Conservation (phyloP, 2,113 vertebrate species). For the Felis chaus region DNA sequence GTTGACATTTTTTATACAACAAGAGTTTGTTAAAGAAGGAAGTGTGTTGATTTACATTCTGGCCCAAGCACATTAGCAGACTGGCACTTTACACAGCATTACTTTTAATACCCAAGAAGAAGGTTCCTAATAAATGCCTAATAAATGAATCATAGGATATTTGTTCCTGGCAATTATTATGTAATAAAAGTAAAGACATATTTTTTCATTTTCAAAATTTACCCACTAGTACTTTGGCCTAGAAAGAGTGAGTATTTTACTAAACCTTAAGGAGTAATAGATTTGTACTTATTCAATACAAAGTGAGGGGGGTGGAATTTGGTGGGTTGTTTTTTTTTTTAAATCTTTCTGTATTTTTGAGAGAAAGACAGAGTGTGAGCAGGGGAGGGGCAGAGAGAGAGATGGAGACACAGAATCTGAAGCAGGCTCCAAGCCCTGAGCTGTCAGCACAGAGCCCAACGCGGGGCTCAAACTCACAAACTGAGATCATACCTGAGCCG, state of each 20-base stretch:
- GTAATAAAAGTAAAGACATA: slow-evolving; percentile 17
- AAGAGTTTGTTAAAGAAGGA: slow-evolving; percentile 14
- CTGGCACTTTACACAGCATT: not conserved
- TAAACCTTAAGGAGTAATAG: not conserved
- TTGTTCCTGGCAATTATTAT: slow-evolving; percentile 20
- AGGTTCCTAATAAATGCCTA: not conserved
- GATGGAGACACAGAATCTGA: no score
- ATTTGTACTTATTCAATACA: not conserved
- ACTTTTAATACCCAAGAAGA: slow-evolving; percentile 6
- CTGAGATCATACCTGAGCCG: no score
- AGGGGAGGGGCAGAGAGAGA: no score
- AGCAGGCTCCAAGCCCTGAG: no score
- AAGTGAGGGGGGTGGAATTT: not conserved
- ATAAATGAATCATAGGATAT: slow-evolving; percentile 33
- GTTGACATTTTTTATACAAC: not conserved
- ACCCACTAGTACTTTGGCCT: not conserved
- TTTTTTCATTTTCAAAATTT: slow-evolving; percentile 31
- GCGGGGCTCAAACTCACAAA: no score
- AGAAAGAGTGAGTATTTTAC: not conserved
- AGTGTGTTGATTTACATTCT: slow-evolving; percentile 5
- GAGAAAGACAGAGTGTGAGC: no score
- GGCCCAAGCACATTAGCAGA: not conserved
- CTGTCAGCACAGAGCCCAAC: no score
- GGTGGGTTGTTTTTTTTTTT: no score
- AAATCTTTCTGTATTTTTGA: no score